A percentile compares a stretch with the other conserved stretches of the same genome.
Evolutionary conservation across 2,797 vertebrate genomes (phyloP).

Genomic region (Pangasius macronema): DNA sequence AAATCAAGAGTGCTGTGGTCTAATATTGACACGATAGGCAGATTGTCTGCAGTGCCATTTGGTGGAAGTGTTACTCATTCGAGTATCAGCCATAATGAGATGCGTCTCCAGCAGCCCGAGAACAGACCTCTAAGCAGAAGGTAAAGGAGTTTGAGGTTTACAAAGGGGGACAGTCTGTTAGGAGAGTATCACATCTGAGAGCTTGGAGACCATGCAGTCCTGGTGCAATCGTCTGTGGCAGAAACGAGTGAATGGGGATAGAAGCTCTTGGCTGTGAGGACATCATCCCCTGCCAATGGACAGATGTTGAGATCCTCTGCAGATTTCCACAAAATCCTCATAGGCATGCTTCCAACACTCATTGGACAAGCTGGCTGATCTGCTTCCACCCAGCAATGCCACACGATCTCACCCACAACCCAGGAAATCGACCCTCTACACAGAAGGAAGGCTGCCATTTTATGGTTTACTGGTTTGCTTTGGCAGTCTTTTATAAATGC

Average conservation of each 20-base stretch:
- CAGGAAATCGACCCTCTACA: background rate
- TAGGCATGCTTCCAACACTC: slow-evolving; percentile 32
- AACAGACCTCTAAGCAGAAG: slow-evolving; percentile 19
- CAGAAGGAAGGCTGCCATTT: slow-evolving; percentile 13
- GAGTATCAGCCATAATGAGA: slow-evolving; percentile 19
- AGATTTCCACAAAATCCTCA: slow-evolving; percentile 49
- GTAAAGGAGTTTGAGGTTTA: slow-evolving; percentile 31
- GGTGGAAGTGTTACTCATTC: background rate
- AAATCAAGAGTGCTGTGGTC: background rate
- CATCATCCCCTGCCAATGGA: slow-evolving; percentile 44
- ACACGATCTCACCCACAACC: slow-evolving; percentile 1
- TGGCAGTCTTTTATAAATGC: slow-evolving; percentile 38
- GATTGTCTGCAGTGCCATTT: slow-evolving; percentile 11
- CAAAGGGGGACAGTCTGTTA: slow-evolving; percentile 25
- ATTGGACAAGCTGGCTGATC: slow-evolving; percentile 38
- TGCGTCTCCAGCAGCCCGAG: background rate
- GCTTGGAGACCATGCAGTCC: slow-evolving; percentile 45
- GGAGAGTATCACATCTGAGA: slow-evolving; percentile 26
- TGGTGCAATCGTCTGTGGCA: slow-evolving; percentile 50
- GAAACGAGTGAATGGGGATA: background rate
- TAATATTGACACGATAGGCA: background rate
- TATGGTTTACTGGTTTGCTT: slow-evolving; percentile 39
- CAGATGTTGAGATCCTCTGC: slow-evolving; percentile 52
- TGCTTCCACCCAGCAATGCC: slow-evolving; percentile 10
- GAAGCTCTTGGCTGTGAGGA: slow-evolving; percentile 41